These are phyloP conservation scores for Periphyllus acericola DNA, from an alignment of 2,888 invertebrate genomes.

Conservation along the genomic window DNA sequence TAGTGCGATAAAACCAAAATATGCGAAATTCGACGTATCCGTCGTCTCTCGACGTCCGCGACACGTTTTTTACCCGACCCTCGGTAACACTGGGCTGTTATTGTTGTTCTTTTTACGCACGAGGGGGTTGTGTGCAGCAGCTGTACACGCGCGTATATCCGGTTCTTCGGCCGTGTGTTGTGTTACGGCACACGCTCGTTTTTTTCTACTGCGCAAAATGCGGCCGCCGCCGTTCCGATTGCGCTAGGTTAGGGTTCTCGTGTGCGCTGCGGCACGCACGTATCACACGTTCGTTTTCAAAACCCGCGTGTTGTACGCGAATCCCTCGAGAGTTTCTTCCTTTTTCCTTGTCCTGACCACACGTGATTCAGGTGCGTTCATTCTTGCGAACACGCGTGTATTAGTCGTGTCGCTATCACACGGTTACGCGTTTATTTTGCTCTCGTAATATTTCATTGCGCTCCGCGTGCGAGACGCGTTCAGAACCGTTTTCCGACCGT, in stretches of 20 bases:
- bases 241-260: constrained; percentile 21
- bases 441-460: neutral
- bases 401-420: too few species aligned
- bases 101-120: neutral
- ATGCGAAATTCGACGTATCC: neutral
- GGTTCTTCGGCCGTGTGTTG: neutral
- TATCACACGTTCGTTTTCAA: neutral
- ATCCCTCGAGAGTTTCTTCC: neutral
- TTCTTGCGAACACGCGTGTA: too few species aligned
- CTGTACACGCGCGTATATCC: neutral
- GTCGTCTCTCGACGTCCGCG: neutral
- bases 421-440: neutral
- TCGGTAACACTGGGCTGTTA: neutral
- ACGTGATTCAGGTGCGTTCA: neutral
- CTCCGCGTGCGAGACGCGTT: neutral
- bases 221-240: neutral
- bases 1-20: neutral
- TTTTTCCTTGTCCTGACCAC: neutral
- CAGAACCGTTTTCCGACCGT: neutral
- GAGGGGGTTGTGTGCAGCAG: constrained; percentile 3
- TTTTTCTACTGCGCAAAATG: constrained; percentile 11
- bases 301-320: neutral
- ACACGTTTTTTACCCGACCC: neutral
- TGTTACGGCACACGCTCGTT: neutral
- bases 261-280: neutral